Evolutionary conservation across 2,888 invertebrate genomes (phyloP).

Genomic region (Drosophila algonquin): DNA sequence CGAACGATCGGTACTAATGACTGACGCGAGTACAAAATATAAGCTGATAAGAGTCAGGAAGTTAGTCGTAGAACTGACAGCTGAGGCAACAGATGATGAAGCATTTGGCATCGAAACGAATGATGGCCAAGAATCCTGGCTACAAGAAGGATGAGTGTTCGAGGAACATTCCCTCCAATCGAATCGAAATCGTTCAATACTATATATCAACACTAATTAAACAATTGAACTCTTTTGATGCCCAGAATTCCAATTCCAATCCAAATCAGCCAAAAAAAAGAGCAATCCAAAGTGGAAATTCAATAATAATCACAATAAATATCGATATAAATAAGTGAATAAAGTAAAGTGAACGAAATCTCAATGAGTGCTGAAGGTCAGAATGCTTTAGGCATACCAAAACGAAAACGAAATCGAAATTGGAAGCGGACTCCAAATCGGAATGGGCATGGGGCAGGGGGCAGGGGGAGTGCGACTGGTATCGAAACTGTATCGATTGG

Average conservation of each 20-base stretch:
- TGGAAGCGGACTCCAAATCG: conserved; percentile 44
- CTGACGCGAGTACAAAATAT: conserved; percentile 58
- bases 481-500: conserved; percentile 74
- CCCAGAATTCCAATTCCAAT: conserved; percentile 1
- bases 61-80: conserved; percentile 23
- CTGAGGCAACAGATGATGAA: conserved; percentile 9
- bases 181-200: conserved; percentile 13
- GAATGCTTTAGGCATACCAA: conserved; percentile 65
- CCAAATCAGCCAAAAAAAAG: conserved; percentile 10
- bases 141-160: too few relatives aligned
- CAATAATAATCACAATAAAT: conserved; percentile 49
- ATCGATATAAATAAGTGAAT: conserved; percentile 29
- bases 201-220: conserved; percentile 64
- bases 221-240: conserved; percentile 52
- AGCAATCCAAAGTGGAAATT: conserved; percentile 33
- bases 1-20: conserved; percentile 67
- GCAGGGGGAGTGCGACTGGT: background rate
- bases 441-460: too few relatives aligned
- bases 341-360: conserved; percentile 52
- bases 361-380: conserved; percentile 79
- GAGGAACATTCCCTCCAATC: conserved; percentile 10
- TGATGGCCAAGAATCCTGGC: too few relatives aligned
- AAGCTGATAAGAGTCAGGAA: conserved; percentile 71
- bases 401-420: conserved; percentile 61
- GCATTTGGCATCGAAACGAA: too few relatives aligned